Percentiles rank a stretch among this genome's conserved stretches.
phyloP scores from a whole-genome alignment of 2,113 vertebrate species.

The Rhinogobius similis region DNA sequence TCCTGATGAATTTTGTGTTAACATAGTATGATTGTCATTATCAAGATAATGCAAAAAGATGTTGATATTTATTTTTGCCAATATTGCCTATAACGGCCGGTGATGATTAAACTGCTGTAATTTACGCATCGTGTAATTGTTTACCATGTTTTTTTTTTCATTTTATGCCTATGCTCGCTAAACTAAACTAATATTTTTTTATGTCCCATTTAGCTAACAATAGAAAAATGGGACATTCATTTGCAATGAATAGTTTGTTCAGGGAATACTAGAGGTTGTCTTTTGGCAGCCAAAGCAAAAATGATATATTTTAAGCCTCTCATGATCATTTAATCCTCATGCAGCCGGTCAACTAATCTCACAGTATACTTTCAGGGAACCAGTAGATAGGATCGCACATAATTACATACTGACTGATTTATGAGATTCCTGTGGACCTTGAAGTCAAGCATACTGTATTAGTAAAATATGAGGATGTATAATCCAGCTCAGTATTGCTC shows the following conservation, averaged over 20 bases:
- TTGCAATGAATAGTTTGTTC: conserved; percentile 26
- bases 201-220: not conserved
- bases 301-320: conserved; percentile 66
- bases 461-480: conserved; percentile 55
- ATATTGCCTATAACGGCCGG: too few relatives aligned
- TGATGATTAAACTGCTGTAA: too few relatives aligned
- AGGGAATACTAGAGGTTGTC: conserved; percentile 63
- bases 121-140: too few relatives aligned
- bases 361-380: conserved; percentile 55
- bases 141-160: too few relatives aligned
- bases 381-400: conserved; percentile 56
- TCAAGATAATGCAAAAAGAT: too few relatives aligned
- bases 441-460: conserved; percentile 49
- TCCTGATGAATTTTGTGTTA: too few relatives aligned
- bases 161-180: too few relatives aligned
- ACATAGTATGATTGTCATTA: too few relatives aligned
- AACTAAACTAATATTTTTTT: not conserved
- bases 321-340: conserved; percentile 72
- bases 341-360: conserved; percentile 69
- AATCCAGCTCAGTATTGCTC: conserved; percentile 69
- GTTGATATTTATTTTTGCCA: too few relatives aligned
- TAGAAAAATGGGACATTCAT: not conserved
- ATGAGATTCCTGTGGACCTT: conserved; percentile 49
- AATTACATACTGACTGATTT: conserved; percentile 69
- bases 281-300: conserved; percentile 59